These are phyloP conservation scores for Podocnemis expansa DNA, from an alignment of 2,113 vertebrate species.

Conservation along the genomic window DNA sequence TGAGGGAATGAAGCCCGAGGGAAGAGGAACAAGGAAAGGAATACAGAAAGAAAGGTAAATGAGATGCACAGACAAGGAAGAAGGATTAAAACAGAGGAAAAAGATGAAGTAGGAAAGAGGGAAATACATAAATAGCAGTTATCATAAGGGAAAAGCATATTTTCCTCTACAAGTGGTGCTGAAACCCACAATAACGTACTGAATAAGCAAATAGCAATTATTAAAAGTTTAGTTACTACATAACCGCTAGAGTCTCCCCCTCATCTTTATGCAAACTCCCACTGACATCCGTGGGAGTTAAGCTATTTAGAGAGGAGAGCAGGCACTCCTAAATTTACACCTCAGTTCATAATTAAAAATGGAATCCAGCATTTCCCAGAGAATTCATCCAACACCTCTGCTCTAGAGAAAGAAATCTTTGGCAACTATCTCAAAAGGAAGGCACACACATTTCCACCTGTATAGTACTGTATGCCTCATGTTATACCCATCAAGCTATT, in stretches of 20 bases:
- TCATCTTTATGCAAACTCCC: not conserved
- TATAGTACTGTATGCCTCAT: not conserved
- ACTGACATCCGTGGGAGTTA: not conserved
- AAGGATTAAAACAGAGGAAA: not conserved
- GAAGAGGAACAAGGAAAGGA: not conserved
- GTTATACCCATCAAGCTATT: not conserved
- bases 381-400: not conserved
- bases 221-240: not conserved
- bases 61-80: not conserved
- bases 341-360: not conserved
- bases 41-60: not conserved
- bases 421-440: not conserved
- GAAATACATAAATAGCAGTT: not conserved
- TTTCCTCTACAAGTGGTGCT: not conserved
- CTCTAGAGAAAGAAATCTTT: not conserved
- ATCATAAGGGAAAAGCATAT: not conserved
- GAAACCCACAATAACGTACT: not conserved
- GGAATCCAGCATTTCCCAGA: not conserved
- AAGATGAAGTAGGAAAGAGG: not conserved
- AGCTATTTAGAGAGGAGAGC: accelerated
- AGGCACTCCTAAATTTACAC: not conserved
- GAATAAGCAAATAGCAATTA: not conserved
- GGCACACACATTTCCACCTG: not conserved
- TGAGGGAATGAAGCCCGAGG: not conserved
- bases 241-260: not conserved